phyloP scores from a whole-genome alignment of 2,888 invertebrate species.

The Drosophila flavopinicola region DNA sequence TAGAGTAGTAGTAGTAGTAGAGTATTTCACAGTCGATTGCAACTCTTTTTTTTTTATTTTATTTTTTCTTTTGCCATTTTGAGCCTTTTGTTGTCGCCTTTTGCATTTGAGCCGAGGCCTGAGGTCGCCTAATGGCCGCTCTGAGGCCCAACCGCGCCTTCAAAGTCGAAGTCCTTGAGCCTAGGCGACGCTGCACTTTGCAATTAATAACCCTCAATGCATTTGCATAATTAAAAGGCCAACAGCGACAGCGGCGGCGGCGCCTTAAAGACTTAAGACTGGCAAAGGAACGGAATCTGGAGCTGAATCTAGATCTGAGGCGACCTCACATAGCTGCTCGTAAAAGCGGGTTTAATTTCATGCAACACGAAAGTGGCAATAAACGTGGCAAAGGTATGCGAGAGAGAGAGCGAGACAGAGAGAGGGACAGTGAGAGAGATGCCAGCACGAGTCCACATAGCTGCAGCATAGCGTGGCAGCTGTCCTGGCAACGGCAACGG shows the following conservation, averaged over 20 bases:
- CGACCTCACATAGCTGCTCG: slow-evolving; percentile 56
- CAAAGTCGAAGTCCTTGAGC: slow-evolving; percentile 36
- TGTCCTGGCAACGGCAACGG: slow-evolving; percentile 19
- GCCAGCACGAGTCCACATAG: slow-evolving; percentile 57
- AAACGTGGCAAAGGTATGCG: slow-evolving; percentile 60
- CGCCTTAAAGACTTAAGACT: slow-evolving; percentile 62
- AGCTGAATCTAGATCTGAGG: neutral
- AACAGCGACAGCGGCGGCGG: neutral
- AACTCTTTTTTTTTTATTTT: neutral
- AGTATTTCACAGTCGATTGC: neutral
- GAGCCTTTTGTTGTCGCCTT: slow-evolving; percentile 39
- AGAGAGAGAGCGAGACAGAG: neutral
- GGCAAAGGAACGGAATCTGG: neutral
- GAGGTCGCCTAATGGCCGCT: slow-evolving; percentile 61
- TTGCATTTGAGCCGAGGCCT: slow-evolving; percentile 23
- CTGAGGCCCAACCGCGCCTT: slow-evolving; percentile 50
- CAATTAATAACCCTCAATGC: slow-evolving; percentile 71
- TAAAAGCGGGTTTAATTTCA: slow-evolving; percentile 74
- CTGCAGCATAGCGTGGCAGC: slow-evolving; percentile 36
- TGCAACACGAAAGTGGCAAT: slow-evolving; percentile 77
- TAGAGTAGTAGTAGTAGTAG: too few relatives aligned
- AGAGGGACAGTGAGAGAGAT: slow-evolving; percentile 22
- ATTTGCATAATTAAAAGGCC: slow-evolving; percentile 78
- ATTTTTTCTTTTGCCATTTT: slow-evolving; percentile 30
- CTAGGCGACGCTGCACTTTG: slow-evolving; percentile 40